Evolutionary conservation across 2,113 vertebrate genomes (phyloP).

Genomic region (Verasper variegatus): DNA sequence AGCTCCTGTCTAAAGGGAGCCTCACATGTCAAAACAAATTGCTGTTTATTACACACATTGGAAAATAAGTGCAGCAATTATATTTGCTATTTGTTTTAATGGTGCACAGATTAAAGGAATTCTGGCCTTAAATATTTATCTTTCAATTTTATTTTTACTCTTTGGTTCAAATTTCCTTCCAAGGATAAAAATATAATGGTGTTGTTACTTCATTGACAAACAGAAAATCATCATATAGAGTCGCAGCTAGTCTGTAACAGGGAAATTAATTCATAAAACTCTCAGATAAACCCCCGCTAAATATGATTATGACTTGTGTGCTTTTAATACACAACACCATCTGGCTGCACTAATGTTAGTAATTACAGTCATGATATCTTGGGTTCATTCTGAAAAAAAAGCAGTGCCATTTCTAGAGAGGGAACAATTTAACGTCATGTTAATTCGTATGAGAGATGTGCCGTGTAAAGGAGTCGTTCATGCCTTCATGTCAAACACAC

Average conservation of each 20-base stretch:
- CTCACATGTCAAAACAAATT: constrained; percentile 39
- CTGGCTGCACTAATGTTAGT: constrained; percentile 1
- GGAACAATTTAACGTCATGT: constrained; percentile 32
- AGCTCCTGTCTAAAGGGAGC: constrained; percentile 20
- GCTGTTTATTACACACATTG: constrained; percentile 39
- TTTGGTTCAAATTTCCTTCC: neutral
- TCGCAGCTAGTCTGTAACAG: neutral
- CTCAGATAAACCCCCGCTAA: neutral
- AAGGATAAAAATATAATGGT: neutral
- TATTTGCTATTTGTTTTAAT: constrained; percentile 42
- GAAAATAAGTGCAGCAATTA: constrained; percentile 42
- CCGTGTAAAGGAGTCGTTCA: constrained; percentile 36
- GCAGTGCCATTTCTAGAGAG: constrained; percentile 6
- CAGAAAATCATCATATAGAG: no score
- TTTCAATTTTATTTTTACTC: constrained; percentile 21
- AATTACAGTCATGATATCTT: constrained; percentile 30
- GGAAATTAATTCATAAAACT: neutral
- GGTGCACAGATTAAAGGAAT: constrained; percentile 4
- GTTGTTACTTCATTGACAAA: neutral
- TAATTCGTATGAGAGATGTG: constrained; percentile 32
- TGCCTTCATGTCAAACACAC: constrained; percentile 46
- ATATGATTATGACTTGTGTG: neutral
- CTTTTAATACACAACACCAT: constrained; percentile 6
- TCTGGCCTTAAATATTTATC: constrained; percentile 12
- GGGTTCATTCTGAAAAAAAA: constrained; percentile 24